Conservation (phyloP, 2,888 invertebrate species). For the Cheilosia vulpina region DNA sequence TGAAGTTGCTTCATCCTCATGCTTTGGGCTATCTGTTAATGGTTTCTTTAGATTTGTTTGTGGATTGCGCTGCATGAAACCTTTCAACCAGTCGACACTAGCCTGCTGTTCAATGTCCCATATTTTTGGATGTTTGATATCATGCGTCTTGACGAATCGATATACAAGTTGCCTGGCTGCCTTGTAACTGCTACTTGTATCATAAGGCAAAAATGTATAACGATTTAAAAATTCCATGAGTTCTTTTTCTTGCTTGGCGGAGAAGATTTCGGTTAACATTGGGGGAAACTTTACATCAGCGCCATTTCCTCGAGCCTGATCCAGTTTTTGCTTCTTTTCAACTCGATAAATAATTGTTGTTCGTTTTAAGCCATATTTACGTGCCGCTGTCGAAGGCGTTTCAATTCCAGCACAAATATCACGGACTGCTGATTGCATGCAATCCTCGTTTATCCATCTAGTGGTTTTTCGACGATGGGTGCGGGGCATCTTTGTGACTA, state of each 20-base stretch:
- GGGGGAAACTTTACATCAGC: constrained; percentile 14
- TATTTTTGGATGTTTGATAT: constrained; percentile 60
- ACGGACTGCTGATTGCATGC: constrained; percentile 60
- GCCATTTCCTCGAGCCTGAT: constrained; percentile 23
- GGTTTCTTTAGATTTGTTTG: constrained; percentile 56
- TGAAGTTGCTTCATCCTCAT: constrained; percentile 6
- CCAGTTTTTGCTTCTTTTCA: constrained; percentile 65
- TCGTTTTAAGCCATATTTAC: constrained; percentile 67
- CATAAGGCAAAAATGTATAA: constrained; percentile 68
- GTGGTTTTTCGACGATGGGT: constrained; percentile 61
- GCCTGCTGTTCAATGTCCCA: constrained; percentile 68
- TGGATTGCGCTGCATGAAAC: constrained; percentile 62
- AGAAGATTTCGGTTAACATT: constrained; percentile 57
- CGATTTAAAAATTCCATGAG: constrained; percentile 67
- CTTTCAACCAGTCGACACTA: constrained; percentile 56
- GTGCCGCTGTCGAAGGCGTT: constrained; percentile 66
- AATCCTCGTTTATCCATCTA: constrained; percentile 69
- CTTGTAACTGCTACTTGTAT: constrained; percentile 65
- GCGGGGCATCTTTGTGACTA: constrained; percentile 55
- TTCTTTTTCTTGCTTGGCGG: constrained; percentile 59
- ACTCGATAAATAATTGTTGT: constrained; percentile 71
- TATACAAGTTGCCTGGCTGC: constrained; percentile 67
- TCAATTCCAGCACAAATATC: constrained; percentile 61
- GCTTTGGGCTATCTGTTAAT: not conserved
- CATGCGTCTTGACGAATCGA: constrained; percentile 66